Base-by-base conservation (phyloP, 2,113 vertebrate species). In the Ciconia boyciana region DNA sequence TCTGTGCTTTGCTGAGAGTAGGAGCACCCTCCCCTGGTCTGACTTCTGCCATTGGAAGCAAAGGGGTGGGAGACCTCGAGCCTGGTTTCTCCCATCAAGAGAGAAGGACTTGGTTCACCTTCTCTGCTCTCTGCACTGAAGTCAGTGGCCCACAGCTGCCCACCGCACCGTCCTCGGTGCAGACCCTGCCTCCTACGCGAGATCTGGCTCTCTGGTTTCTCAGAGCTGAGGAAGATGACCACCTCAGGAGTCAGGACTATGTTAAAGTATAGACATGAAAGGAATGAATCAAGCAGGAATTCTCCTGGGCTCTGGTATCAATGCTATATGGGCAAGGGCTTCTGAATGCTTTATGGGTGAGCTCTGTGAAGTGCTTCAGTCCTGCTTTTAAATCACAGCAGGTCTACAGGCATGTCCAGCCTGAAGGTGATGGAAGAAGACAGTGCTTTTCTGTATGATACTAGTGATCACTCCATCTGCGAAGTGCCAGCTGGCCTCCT, bases 101-200 rank as follows among this genome's bases (percentile, higher is more conserved):
- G 16, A 32, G 19, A 36, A 90, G 72, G 52, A 70, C 52, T 60
- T 49, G 21, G n/a, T 71, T 83, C 71, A 61, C 52, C 39, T 44
- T 87, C 62, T 83, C 28, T 39, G 24, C 43, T 87, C 48, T 82
- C 70, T 87, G 52, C 34, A 2, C 39, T 60, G 64, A 71, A 29
- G 18, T 22, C 71, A 31, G 52, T 62, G 52, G 61, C 22, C 44
- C 70, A 34, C 31, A 46, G 78, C 31, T 92, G 44, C 31, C 69
- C 57, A 20, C 9, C 1, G 0, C 46, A 43, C 66, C 7, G 0
- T 62, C 17, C 58, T 58, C 0, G 0, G 62, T 21, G 55, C 55
- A n/a, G 71, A 75, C 16, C 34, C 34, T 72, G 62, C 41, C 70
- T 52, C 54, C 4, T 3, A 32, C 16, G 26, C 0, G 10, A 54